Conservation (phyloP, 2,113 vertebrate genomes). For the Ovibos moschatus region DNA sequence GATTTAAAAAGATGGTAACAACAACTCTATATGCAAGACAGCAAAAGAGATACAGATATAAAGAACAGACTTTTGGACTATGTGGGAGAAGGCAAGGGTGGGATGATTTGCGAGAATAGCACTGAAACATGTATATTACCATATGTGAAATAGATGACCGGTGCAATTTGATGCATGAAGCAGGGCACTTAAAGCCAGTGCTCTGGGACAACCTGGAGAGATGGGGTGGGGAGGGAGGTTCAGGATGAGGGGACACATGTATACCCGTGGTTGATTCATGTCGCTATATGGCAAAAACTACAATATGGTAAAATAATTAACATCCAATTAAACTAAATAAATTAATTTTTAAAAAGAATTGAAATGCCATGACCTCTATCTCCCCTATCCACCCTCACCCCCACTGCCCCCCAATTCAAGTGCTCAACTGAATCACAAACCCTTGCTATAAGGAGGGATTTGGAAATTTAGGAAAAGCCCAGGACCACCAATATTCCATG, state of each 20-base stretch:
- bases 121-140: not conserved
- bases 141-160: not conserved
- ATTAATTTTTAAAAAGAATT: not conserved
- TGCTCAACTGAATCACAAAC: not conserved
- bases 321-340: not conserved
- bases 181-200: not conserved
- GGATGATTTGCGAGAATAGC: not conserved
- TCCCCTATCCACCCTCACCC: not conserved
- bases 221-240: not conserved
- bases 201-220: not conserved
- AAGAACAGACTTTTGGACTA: not conserved
- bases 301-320: not conserved
- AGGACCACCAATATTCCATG: not conserved
- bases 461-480: not conserved
- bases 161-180: not conserved
- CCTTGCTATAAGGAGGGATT: not conserved
- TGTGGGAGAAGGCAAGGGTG: not conserved
- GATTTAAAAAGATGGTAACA: not conserved
- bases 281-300: not conserved
- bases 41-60: not conserved
- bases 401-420: rapidly evolving
- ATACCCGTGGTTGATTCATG: rapidly evolving
- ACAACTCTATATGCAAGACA: not conserved
- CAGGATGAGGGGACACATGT: not conserved
- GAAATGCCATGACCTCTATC: not conserved